Conservation (phyloP, 2,797 vertebrate genomes). For the Falco concolor region DNA sequence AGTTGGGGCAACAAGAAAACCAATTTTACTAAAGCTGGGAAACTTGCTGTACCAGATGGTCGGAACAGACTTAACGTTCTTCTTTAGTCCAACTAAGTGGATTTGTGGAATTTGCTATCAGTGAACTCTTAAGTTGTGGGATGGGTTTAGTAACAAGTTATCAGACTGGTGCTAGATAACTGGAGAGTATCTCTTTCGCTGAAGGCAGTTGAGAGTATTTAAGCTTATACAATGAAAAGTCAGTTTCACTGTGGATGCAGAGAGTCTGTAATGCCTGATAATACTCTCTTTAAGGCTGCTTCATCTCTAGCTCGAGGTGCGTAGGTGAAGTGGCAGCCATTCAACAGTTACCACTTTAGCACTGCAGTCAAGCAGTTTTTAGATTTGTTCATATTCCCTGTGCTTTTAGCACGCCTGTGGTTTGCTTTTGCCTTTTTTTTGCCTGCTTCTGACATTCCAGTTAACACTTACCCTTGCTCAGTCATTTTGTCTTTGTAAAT, state of each 20-base stretch:
- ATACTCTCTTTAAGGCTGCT: neutral
- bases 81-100: neutral
- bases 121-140: neutral
- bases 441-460: fast-evolving
- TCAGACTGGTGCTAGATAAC: neutral
- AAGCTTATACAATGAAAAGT: neutral
- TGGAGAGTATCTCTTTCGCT: neutral
- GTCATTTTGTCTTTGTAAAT: neutral
- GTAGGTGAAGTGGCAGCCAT: neutral
- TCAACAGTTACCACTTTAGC: neutral
- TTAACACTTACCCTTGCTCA: neutral
- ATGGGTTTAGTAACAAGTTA: neutral
- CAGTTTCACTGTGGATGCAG: neutral
- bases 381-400: neutral
- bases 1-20: neutral
- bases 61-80: neutral
- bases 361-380: neutral
- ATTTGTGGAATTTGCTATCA: neutral
- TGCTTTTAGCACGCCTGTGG: neutral
- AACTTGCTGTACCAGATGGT: neutral
- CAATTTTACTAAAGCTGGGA: neutral
- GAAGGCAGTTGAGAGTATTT: neutral
- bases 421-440: neutral
- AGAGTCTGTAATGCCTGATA: neutral
- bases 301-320: neutral